phyloP scores from a whole-genome alignment of 2,797 vertebrate genomes.

The Monodelphis domestica region DNA sequence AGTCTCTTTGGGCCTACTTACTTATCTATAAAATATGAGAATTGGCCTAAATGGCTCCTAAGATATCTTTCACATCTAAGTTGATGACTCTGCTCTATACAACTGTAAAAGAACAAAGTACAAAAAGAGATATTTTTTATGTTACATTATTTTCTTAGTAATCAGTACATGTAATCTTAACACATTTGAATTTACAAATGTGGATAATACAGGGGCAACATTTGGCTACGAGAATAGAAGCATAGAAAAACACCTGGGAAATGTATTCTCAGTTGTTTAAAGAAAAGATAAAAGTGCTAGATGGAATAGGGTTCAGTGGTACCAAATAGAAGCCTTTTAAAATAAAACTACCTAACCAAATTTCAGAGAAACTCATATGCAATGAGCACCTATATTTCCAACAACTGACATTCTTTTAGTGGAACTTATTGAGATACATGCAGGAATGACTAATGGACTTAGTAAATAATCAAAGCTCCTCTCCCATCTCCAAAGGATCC shows the following conservation, averaged over 20 bases:
- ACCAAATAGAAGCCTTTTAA: not conserved
- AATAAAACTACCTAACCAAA: not conserved
- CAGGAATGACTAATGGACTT: not conserved
- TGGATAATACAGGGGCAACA: not conserved
- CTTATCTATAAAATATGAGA: not conserved
- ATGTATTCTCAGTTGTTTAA: not conserved
- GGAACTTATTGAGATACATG: not conserved
- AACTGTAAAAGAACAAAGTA: not conserved
- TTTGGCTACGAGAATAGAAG: not conserved
- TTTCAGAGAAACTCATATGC: not conserved
- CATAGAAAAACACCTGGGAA: not conserved
- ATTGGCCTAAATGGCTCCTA: not conserved
- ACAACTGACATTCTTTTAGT: not conserved
- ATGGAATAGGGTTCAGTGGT: not conserved
- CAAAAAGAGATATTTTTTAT: not conserved
- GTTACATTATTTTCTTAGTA: not conserved
- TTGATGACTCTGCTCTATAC: not conserved
- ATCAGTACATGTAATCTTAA: not conserved
- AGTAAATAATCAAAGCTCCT: not conserved
- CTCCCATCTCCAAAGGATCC: not conserved
- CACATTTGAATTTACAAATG: not conserved
- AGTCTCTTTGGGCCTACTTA: not conserved
- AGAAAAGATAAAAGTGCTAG: not conserved
- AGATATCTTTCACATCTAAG: not conserved
- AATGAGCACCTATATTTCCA: not conserved